Evolutionary conservation across 2,888 invertebrate species (phyloP).

Genomic region (Lampropteryx suffumata): DNA sequence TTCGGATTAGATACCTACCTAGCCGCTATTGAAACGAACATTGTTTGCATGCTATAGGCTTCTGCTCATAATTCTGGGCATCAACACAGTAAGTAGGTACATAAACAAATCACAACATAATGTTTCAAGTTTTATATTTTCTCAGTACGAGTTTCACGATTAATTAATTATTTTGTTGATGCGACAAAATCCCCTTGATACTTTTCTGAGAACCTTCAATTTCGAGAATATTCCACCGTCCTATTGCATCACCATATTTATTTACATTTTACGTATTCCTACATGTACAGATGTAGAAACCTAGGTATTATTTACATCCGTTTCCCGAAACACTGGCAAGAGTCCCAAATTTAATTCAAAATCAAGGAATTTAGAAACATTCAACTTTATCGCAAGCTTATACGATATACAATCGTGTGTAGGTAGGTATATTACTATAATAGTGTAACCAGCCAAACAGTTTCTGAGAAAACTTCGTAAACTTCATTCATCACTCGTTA

Average conservation of each 20-base stretch:
- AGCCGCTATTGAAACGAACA: too few relatives aligned
- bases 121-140: background rate
- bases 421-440: background rate
- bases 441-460: constrained; percentile 24
- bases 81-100: too few relatives aligned
- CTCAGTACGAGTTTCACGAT: background rate
- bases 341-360: constrained; percentile 47
- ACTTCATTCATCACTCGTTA: constrained; percentile 34
- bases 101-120: background rate
- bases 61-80: too few relatives aligned
- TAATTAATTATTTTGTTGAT: background rate
- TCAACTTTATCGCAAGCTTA: constrained; percentile 13
- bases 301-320: constrained; percentile 36
- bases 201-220: constrained; percentile 6
- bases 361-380: constrained; percentile 6
- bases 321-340: constrained; percentile 58
- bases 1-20: too few relatives aligned
- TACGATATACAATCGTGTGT: constrained; percentile 17
- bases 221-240: constrained; percentile 49
- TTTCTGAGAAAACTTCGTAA: constrained; percentile 23
- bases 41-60: too few relatives aligned
- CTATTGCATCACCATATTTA: constrained; percentile 61
- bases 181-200: background rate
- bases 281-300: background rate
- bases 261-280: constrained; percentile 34